phyloP scores from a whole-genome alignment of 2,888 invertebrate genomes.

The Parnassius glacialis region DNA sequence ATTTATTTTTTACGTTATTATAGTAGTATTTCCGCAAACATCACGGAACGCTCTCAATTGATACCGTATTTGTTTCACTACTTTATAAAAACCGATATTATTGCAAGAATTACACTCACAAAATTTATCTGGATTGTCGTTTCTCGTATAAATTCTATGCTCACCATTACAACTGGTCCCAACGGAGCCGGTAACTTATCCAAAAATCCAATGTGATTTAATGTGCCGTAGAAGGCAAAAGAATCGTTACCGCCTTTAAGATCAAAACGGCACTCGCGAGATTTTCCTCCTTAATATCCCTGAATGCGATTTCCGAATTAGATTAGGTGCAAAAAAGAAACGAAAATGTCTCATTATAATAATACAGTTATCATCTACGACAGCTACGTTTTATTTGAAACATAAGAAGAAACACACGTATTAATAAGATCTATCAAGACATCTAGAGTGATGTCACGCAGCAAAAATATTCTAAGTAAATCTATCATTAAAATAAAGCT shows the following conservation, averaged over 20 bases:
- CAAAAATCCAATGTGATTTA: conserved; percentile 62
- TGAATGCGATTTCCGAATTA: conserved; percentile 39
- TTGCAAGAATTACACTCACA: neutral
- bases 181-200: conserved; percentile 51
- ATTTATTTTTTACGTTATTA: too few species aligned
- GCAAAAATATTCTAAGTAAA: too few species aligned
- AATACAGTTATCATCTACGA: conserved; percentile 28
- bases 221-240: conserved; percentile 48
- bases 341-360: conserved; percentile 33
- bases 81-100: too few species aligned
- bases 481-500: too few species aligned
- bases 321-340: conserved; percentile 34
- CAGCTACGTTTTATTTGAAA: neutral
- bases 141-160: conserved; percentile 41
- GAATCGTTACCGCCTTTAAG: conserved; percentile 37
- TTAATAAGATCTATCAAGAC: too few species aligned
- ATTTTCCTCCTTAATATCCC: conserved; percentile 41
- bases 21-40: too few species aligned
- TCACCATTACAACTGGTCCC: conserved; percentile 53
- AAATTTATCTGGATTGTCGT: conserved; percentile 13
- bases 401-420: too few species aligned
- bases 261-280: conserved; percentile 35
- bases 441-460: too few species aligned
- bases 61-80: too few species aligned
- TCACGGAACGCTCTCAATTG: too few species aligned